A percentile compares a stretch with the other conserved stretches of the same genome.
phyloP scores from a whole-genome alignment of 2,888 invertebrate genomes.

The Emmelina monodactyla region DNA sequence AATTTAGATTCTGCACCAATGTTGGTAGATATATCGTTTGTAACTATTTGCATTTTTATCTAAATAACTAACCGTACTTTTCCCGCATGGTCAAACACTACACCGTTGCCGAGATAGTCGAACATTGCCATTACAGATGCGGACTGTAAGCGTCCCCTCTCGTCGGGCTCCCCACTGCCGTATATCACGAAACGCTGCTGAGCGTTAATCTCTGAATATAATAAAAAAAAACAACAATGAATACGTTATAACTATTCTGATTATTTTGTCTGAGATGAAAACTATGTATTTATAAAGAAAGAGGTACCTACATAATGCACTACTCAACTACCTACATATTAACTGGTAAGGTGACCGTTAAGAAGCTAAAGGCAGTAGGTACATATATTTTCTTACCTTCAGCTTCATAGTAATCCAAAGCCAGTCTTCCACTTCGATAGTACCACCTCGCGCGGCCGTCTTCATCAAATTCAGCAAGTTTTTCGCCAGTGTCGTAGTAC shows the following conservation, averaged over 20 bases:
- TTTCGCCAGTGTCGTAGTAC: constrained; percentile 40
- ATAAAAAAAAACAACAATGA: too few relatives aligned
- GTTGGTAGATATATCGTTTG: neutral
- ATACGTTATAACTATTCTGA: too few relatives aligned
- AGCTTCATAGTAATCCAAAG: constrained; percentile 47
- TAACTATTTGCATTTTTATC: neutral
- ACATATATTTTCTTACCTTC: too few relatives aligned
- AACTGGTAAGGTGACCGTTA: too few relatives aligned
- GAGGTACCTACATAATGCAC: too few relatives aligned
- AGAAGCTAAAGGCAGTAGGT: too few relatives aligned
- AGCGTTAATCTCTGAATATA: constrained; percentile 37
- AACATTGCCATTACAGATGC: constrained; percentile 45
- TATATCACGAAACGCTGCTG: constrained; percentile 47
- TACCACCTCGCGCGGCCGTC: constrained; percentile 43
- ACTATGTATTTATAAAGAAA: too few relatives aligned
- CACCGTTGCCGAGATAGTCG: constrained; percentile 49
- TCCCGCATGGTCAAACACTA: constrained; percentile 50
- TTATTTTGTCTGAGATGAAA: too few relatives aligned
- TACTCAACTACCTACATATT: too few relatives aligned
- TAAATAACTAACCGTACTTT: constrained; percentile 39
- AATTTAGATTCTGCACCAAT: too few relatives aligned
- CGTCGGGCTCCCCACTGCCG: constrained; percentile 45
- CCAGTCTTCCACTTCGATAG: constrained; percentile 41
- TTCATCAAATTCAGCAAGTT: constrained; percentile 41
- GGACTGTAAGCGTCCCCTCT: constrained; percentile 37